phyloP scores from a whole-genome alignment of 2,888 invertebrate species.

The Synanthedon vespiformis region DNA sequence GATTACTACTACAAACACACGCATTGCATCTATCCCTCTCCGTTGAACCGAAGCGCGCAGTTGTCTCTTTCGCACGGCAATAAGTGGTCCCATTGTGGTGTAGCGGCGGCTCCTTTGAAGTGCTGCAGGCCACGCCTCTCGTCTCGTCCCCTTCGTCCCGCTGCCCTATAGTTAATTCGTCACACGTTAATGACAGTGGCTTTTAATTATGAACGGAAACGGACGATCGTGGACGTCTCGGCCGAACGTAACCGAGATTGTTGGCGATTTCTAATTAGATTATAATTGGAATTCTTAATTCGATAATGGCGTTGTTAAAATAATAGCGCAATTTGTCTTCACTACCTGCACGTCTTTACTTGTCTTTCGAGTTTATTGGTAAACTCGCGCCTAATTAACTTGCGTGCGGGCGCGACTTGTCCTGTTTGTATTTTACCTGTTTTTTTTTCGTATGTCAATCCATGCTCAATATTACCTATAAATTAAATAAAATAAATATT shows the following conservation, averaged over 20 bases:
- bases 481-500: no score
- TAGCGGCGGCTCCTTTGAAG: slow-evolving; percentile 58
- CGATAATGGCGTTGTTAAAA: no score
- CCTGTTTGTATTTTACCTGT: no score
- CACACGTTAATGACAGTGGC: slow-evolving; percentile 60
- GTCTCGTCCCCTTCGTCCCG: slow-evolving; percentile 23
- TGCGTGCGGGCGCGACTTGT: no score
- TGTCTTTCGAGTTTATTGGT: no score
- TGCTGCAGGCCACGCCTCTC: slow-evolving; percentile 29
- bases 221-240: slow-evolving; percentile 28
- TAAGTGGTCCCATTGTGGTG: slow-evolving; percentile 47
- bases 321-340: no score
- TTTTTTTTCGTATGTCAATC: no score
- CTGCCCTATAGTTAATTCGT: slow-evolving; percentile 52
- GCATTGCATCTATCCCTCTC: slow-evolving; percentile 13
- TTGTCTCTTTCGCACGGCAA: slow-evolving; percentile 31
- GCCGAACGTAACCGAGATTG: slow-evolving; percentile 12
- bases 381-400: no score
- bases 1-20: slow-evolving; percentile 56
- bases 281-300: neutral
- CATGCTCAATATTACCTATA: no score
- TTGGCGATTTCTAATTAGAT: slow-evolving; percentile 5
- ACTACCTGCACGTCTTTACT: no score
- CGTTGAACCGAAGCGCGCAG: neutral
- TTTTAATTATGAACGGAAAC: slow-evolving; percentile 58